Evolutionary conservation across 2,113 vertebrate genomes (phyloP).

Genomic region (Triplophysa siluroides): DNA sequence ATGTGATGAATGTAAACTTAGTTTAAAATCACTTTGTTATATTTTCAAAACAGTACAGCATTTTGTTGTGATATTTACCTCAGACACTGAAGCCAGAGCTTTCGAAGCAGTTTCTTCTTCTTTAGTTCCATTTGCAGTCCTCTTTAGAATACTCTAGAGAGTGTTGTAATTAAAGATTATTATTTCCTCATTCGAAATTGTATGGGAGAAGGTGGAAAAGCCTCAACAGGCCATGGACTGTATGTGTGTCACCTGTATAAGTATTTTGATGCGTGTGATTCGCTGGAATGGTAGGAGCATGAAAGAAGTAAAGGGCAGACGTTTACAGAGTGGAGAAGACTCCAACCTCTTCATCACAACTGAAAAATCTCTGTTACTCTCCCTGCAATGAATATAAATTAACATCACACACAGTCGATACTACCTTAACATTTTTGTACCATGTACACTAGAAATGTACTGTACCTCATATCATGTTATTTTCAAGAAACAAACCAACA

Average conservation of each 20-base stretch:
- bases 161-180: not conserved
- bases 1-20: no score
- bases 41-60: not conserved
- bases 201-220: not conserved
- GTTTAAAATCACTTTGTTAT: no score
- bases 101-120: constrained; percentile 72
- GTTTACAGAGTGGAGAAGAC: constrained; percentile 75
- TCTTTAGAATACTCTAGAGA: constrained; percentile 74
- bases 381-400: constrained; percentile 60
- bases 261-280: constrained; percentile 78
- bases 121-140: constrained; percentile 70
- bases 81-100: constrained; percentile 68
- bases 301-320: constrained; percentile 78
- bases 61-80: constrained; percentile 29
- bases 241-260: constrained; percentile 46
- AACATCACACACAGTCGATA: constrained; percentile 4
- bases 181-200: not conserved
- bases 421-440: no score
- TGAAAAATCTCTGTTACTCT: constrained; percentile 75
- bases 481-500: not conserved
- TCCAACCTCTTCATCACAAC: constrained; percentile 71
- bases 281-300: constrained; percentile 80
- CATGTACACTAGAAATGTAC: no score
- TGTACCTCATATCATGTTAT: no score
- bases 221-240: not conserved